Percentiles rank a stretch among this genome's conserved stretches.
phyloP scores from a whole-genome alignment of 2,113 vertebrate species.

The Alces alces region DNA sequence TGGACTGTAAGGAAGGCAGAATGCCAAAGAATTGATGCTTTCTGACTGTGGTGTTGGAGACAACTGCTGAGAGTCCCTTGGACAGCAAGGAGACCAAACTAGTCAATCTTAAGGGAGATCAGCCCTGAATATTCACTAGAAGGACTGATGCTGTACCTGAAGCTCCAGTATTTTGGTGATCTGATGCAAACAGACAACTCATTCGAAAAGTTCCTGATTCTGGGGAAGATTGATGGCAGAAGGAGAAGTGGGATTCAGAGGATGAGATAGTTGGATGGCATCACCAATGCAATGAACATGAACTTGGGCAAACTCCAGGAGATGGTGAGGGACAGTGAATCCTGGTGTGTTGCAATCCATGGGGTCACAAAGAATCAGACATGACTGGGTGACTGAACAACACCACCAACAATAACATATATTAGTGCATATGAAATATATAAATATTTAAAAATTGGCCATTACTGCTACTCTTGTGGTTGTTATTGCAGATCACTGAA shows the following conservation, averaged over 20 bases:
- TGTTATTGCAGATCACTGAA: neutral
- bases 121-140: neutral
- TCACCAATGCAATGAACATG: neutral
- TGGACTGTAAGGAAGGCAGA: neutral
- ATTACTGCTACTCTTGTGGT: neutral
- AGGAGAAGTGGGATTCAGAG: neutral
- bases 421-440: accelerated
- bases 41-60: neutral
- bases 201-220: neutral
- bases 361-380: neutral
- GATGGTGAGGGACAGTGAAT: neutral
- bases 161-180: neutral
- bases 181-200: neutral
- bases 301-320: neutral
- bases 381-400: neutral
- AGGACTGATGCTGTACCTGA: neutral
- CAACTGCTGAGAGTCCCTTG: neutral
- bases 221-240: neutral
- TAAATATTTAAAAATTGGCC: neutral
- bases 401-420: neutral
- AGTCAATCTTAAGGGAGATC: neutral
- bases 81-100: neutral
- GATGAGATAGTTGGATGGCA: neutral
- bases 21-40: neutral
- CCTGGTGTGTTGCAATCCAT: neutral